Percentiles rank a stretch among this genome's conserved stretches.
phyloP scores from a whole-genome alignment of 2,888 invertebrate genomes.

The Quadroppia sp. region DNA sequence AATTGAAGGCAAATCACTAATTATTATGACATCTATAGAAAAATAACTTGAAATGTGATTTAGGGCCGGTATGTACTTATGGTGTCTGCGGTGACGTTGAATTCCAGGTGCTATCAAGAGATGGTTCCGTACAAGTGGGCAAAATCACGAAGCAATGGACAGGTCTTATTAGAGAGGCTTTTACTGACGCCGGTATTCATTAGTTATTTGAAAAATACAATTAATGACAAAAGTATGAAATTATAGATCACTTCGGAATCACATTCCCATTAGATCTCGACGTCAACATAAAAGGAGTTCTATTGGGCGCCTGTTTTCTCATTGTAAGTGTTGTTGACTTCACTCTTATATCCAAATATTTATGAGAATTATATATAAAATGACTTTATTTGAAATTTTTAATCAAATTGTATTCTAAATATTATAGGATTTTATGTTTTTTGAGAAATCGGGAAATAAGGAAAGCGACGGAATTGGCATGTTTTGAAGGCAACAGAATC shows the following conservation, averaged over 20 bases:
- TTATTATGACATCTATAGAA: neutral
- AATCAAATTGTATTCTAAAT: neutral
- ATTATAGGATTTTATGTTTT: constrained; percentile 42
- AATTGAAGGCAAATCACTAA: constrained; percentile 60
- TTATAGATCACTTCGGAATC: constrained; percentile 75
- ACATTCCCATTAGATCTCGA: constrained; percentile 87
- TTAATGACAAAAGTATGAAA: constrained; percentile 59
- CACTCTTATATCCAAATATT: no score
- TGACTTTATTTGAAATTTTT: constrained; percentile 5
- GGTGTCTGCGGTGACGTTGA: constrained; percentile 62
- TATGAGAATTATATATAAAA: no score
- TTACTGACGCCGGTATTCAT: constrained; percentile 74
- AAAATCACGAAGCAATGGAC: constrained; percentile 86
- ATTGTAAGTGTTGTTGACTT: constrained; percentile 63
- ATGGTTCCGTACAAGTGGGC: constrained; percentile 73
- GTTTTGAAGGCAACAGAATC: constrained; percentile 55
- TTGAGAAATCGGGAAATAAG: constrained; percentile 66
- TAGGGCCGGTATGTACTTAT: constrained; percentile 68
- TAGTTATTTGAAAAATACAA: constrained; percentile 67
- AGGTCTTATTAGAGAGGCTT: constrained; percentile 71
- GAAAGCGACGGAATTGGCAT: constrained; percentile 62
- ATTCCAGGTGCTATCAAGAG: constrained; percentile 61
- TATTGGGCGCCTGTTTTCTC: constrained; percentile 75
- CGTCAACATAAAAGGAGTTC: constrained; percentile 71
- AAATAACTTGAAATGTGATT: neutral